Percentiles rank a stretch among this genome's conserved stretches.
phyloP scores from a whole-genome alignment of 2,113 vertebrate species.

The Noctilio leporinus region DNA sequence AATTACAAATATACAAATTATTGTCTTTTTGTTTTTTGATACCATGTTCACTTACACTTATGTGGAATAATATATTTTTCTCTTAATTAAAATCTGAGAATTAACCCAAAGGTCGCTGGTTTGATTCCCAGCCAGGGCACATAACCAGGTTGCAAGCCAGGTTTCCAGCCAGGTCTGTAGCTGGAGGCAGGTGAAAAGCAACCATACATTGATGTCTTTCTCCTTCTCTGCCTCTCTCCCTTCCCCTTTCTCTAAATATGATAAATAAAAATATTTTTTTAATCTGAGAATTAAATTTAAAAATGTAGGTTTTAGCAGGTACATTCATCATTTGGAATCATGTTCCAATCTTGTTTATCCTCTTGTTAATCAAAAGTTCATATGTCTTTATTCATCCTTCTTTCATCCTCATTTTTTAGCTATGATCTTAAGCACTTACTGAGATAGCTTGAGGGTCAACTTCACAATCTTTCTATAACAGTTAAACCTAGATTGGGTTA shows the following conservation, averaged over 20 bases:
- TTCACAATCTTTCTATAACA: constrained; percentile 30
- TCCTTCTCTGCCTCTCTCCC: no score
- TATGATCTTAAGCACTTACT: constrained; percentile 1
- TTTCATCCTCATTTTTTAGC: background rate
- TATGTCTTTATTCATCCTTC: background rate
- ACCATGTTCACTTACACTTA: background rate
- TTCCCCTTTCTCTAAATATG: no score
- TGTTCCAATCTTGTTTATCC: background rate
- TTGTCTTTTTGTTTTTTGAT: background rate
- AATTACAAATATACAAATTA: background rate
- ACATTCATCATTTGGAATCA: background rate
- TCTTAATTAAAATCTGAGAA: background rate
- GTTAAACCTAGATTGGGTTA: constrained; percentile 6
- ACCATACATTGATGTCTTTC: no score
- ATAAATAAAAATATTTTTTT: no score
- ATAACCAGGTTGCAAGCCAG: no score
- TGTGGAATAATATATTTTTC: background rate
- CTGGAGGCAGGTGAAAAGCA: no score
- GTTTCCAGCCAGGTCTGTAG: no score
- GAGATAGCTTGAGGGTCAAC: constrained; percentile 10
- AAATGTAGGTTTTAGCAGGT: background rate
- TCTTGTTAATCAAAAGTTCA: background rate
- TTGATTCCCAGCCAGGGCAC: no score
- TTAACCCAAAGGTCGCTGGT: no score
- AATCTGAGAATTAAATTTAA: background rate